phyloP scores from a whole-genome alignment of 2,113 vertebrate species.

The Carlito syrichta region DNA sequence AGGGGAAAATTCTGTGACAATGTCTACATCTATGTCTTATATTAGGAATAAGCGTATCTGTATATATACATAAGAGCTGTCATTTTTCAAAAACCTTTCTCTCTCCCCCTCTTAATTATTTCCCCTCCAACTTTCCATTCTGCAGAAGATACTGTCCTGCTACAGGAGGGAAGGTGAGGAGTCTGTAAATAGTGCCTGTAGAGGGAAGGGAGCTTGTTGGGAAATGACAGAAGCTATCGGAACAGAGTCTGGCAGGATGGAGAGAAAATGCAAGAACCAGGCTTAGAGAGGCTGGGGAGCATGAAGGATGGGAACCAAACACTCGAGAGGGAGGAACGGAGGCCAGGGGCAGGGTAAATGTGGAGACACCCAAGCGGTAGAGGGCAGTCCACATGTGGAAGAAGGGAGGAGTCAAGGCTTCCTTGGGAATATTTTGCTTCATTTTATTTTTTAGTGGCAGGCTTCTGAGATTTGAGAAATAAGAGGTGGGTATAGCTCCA shows the following conservation, averaged over 20 bases:
- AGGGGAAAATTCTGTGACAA: not conserved
- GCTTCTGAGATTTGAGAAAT: not conserved
- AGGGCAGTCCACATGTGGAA: fast-evolving
- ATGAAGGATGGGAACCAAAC: not conserved
- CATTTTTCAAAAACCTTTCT: not conserved
- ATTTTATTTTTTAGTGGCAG: not conserved
- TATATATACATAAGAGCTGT: not conserved
- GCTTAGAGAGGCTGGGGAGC: not conserved
- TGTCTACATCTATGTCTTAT: not conserved
- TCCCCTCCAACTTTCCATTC: not conserved
- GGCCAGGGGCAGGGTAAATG: not conserved
- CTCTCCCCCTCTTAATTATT: not conserved
- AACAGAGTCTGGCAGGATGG: not conserved
- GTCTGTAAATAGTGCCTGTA: not conserved
- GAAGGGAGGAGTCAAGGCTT: not conserved
- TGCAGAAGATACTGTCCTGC: not conserved
- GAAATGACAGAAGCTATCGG: not conserved
- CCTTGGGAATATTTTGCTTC: not conserved
- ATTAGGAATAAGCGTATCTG: not conserved
- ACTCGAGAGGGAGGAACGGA: not conserved
- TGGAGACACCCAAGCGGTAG: not conserved
- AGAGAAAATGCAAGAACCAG: not conserved
- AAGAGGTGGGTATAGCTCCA: not conserved
- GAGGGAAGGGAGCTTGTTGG: not conserved
- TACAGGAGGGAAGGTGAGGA: not conserved